phyloP scores from a whole-genome alignment of 2,888 invertebrate species.

The Epiblema foenella region DNA sequence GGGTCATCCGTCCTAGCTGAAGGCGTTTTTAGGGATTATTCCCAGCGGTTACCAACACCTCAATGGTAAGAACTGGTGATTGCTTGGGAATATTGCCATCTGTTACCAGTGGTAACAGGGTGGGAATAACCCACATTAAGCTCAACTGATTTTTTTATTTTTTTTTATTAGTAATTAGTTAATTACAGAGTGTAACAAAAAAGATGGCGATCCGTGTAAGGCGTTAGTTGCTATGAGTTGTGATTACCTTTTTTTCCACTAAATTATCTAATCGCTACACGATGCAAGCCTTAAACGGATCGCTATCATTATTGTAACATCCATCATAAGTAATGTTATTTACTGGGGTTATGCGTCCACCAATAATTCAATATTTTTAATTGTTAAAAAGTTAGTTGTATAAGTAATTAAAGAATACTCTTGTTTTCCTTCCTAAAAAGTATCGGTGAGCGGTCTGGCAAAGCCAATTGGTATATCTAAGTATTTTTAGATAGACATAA shows the following conservation, averaged over 20 bases:
- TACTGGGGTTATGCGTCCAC: background rate
- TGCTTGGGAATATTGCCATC: too few relatives aligned
- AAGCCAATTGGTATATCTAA: background rate
- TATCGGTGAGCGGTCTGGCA: background rate
- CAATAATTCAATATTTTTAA: background rate
- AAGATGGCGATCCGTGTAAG: too few relatives aligned
- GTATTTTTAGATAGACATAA: constrained; percentile 14
- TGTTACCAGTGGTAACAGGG: too few relatives aligned
- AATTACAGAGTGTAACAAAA: background rate
- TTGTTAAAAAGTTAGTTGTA: background rate
- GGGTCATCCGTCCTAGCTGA: background rate
- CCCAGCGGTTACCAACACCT: too few relatives aligned
- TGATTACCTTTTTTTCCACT: background rate
- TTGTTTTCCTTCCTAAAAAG: background rate
- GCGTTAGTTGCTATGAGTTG: background rate
- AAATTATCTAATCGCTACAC: background rate
- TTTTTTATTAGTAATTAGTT: background rate
- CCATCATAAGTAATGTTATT: background rate
- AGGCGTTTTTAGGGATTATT: background rate
- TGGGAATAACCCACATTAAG: too few relatives aligned
- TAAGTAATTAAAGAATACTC: background rate
- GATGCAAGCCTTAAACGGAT: background rate
- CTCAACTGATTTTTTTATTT: too few relatives aligned
- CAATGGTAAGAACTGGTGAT: too few relatives aligned
- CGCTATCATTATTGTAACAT: background rate